Evolutionary conservation across 2,888 invertebrate species (phyloP), one percentile per base, ranked within the genome.

Genomic region (Caenorhabditis sp.): DNA sequence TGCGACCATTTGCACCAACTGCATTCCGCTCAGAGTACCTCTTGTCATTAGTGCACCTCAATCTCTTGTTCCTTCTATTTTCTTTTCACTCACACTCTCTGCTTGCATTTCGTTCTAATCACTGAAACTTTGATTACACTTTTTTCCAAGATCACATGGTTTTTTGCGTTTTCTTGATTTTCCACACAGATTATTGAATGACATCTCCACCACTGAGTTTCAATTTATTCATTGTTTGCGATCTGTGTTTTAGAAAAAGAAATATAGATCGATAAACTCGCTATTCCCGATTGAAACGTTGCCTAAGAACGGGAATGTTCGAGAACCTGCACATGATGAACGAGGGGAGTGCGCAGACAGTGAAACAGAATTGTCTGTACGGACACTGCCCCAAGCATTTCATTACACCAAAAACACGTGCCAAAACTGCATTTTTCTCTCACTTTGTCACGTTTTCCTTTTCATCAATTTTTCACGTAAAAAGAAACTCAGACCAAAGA

Each of bases 261-360:
- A 15, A n/a, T 0, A 56, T 13, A 9, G 32, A 55, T 26, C 18
- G 53, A 61, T 51, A 35, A 40, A 35, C 58, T 32, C 28, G n/a
- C 64, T n/a, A 67, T 67, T 50, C 60, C 28, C 44, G 53, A n/a
- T 53, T 64, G 55, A 56, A 69, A 80, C 80, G 80, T 80, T 69
- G 80, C 68, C 62, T 80, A 64, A 79, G 67, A 80, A 80, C 80
- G 62, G 55, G 80, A 74, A 69, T 65, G 62, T 80, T 80, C 80
- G 74, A 58, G 80, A 80, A 80, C 24, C 56, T 50, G 44, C 53
- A 32, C 44, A 58, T 53, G 24, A 26, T 58, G 22, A 11, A 44
- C 44, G 37, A 18, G 3, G 53, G 28, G 64, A 68, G 47, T 24
- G 61, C 32, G 58, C 35, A 74, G 69, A 74, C 28, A 44, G 18